These are phyloP conservation scores for Liasis olivaceus DNA, from an alignment of 2,797 vertebrate genomes.

Conservation along the genomic window DNA sequence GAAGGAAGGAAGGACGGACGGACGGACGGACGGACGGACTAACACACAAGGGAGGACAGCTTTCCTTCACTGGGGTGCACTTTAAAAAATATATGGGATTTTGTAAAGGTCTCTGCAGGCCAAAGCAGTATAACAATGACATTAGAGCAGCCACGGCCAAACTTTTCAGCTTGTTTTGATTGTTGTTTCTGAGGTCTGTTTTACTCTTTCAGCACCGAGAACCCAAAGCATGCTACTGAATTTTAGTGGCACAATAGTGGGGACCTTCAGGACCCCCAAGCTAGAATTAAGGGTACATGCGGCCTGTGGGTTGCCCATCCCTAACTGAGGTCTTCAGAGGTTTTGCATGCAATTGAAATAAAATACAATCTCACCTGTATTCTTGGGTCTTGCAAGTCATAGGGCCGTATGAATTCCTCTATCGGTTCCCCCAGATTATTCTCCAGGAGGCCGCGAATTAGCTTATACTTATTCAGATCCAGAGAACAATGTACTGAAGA, in stretches of 20 bases:
- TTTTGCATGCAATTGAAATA: background rate
- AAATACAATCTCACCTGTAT: constrained; percentile 83
- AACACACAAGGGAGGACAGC: background rate
- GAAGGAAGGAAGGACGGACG: background rate
- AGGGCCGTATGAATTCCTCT: constrained; percentile 94
- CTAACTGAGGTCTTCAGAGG: too few species aligned
- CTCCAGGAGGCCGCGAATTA: constrained; percentile 91
- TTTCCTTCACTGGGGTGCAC: background rate
- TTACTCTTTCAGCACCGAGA: background rate
- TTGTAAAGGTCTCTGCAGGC: background rate
- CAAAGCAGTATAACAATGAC: background rate
- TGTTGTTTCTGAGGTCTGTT: background rate
- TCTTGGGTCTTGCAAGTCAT: constrained; percentile 92
- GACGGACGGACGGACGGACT: background rate
- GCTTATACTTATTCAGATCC: constrained; percentile 89
- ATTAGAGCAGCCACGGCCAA: background rate
- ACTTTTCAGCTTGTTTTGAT: background rate
- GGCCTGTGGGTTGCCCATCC: too few species aligned
- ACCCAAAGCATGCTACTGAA: background rate
- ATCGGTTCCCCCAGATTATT: constrained; percentile 94
- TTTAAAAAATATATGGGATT: background rate
- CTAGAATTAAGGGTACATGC: background rate
- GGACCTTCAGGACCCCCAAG: too few species aligned
- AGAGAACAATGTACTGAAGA: constrained; percentile 95
- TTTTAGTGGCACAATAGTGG: background rate